Conservation (phyloP, 2,888 invertebrate genomes). For the Erebia aethiops region DNA sequence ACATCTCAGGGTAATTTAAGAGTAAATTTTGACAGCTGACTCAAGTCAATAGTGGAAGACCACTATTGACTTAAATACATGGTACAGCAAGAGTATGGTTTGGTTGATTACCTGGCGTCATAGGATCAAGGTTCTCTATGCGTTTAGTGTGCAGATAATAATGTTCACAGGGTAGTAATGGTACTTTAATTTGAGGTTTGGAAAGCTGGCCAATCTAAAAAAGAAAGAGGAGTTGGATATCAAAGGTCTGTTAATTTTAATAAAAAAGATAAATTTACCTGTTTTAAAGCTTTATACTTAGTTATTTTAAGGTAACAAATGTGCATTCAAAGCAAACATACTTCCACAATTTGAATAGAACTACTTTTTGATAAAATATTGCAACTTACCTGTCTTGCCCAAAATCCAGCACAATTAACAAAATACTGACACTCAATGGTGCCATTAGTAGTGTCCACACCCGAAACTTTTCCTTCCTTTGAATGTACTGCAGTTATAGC, state of each 20-base stretch:
- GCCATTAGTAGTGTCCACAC: constrained; percentile 90
- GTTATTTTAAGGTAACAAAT: too few relatives aligned
- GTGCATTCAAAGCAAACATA: too few relatives aligned
- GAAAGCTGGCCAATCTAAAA: constrained; percentile 90
- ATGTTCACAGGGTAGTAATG: constrained; percentile 96
- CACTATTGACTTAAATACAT: too few relatives aligned
- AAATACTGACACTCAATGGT: constrained; percentile 93
- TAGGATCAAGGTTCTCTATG: constrained; percentile 88
- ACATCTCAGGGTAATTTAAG: too few relatives aligned
- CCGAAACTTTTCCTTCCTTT: constrained; percentile 85
- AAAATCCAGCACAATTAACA: constrained; percentile 97
- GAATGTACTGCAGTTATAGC: constrained; percentile 87
- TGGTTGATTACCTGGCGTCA: constrained; percentile 87
- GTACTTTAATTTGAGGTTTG: constrained; percentile 93
- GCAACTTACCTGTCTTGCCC: constrained; percentile 88
- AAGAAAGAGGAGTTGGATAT: neutral
- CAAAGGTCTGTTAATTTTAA: neutral
- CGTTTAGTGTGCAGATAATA: constrained; percentile 95
- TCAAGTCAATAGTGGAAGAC: too few relatives aligned
- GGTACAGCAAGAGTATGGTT: too few relatives aligned
- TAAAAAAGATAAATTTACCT: neutral
- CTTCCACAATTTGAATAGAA: neutral
- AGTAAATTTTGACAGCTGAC: neutral
- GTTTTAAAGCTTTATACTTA: too few relatives aligned
- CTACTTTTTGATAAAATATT: neutral